Percentiles rank a stretch among this genome's conserved stretches.
phyloP scores from a whole-genome alignment of 2,888 invertebrate genomes.

The Cepaea hortensis region DNA sequence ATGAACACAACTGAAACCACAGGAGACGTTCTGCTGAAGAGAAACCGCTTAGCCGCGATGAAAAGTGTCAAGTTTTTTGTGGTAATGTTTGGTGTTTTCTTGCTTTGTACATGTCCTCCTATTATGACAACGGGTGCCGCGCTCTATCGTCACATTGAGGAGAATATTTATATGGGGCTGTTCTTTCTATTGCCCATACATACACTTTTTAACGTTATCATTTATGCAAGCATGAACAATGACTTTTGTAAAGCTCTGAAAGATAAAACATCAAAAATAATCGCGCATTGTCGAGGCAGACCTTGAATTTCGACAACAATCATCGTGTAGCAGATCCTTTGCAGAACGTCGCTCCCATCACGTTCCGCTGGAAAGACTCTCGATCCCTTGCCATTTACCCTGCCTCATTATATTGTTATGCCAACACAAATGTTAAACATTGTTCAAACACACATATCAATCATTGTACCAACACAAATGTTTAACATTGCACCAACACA shows the following conservation, averaged over 20 bases:
- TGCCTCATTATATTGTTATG: too few species aligned
- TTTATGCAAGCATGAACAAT: conserved; percentile 15
- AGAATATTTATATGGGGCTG: not conserved
- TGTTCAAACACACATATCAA: too few species aligned
- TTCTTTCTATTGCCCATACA: not conserved
- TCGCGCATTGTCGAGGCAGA: too few species aligned
- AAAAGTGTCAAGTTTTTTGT: conserved; percentile 19
- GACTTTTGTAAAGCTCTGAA: conserved; percentile 1
- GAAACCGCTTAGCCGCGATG: not conserved
- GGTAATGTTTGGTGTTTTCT: not conserved
- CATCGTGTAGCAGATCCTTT: too few species aligned
- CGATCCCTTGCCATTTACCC: too few species aligned
- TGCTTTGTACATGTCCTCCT: not conserved
- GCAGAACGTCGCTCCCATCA: too few species aligned
- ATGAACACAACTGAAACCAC: not conserved
- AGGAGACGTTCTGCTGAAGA: not conserved
- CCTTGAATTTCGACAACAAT: too few species aligned
- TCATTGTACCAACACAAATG: too few species aligned
- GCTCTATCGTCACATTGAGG: not conserved
- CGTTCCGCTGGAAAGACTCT: too few species aligned
- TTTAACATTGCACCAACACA: too few species aligned
- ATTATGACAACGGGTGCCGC: too few species aligned
- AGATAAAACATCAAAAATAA: not conserved
- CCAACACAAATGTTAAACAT: too few species aligned
- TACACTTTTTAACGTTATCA: not conserved